A percentile compares a stretch with the other conserved stretches of the same genome.
Evolutionary conservation across 1,140 invertebrate species (phyloP).

Genomic region (Hetaerina americana): DNA sequence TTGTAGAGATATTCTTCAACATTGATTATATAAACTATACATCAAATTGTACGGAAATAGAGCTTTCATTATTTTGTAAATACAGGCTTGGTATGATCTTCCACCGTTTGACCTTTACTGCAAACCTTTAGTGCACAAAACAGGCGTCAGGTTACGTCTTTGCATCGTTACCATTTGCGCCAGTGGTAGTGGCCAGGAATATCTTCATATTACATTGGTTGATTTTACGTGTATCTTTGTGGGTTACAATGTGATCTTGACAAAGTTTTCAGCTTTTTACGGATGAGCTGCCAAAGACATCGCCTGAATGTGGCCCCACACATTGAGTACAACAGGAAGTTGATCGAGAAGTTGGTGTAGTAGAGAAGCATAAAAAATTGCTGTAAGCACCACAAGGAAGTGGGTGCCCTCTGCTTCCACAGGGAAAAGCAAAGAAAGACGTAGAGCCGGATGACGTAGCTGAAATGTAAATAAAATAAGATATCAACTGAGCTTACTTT

Average conservation of each 20-base stretch:
- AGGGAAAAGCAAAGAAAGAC: constrained; percentile 35
- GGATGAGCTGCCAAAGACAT: constrained; percentile 35
- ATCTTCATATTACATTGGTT: too few species aligned
- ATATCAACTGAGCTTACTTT: too few species aligned
- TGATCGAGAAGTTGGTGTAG: constrained; percentile 45
- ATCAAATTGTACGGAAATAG: too few species aligned
- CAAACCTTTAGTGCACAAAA: too few species aligned
- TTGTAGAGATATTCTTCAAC: too few species aligned
- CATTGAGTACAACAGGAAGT: constrained; percentile 42
- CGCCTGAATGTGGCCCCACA: constrained; percentile 40
- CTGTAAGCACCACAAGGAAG: constrained; percentile 37
- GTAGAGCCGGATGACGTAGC: constrained; percentile 40
- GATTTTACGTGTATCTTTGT: not conserved
- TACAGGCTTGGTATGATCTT: too few species aligned
- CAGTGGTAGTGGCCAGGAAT: too few species aligned
- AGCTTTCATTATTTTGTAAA: too few species aligned
- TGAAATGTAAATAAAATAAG: constrained; percentile 24
- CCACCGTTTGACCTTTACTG: too few species aligned
- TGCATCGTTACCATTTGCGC: too few species aligned
- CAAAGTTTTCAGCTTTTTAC: constrained; percentile 21
- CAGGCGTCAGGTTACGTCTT: too few species aligned
- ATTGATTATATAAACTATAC: too few species aligned
- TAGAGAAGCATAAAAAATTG: constrained; percentile 43
- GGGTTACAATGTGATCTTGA: not conserved
- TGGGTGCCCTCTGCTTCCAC: constrained; percentile 26